Conservation (phyloP, 2,797 vertebrate species). For the Gadopsis bispinosus region DNA sequence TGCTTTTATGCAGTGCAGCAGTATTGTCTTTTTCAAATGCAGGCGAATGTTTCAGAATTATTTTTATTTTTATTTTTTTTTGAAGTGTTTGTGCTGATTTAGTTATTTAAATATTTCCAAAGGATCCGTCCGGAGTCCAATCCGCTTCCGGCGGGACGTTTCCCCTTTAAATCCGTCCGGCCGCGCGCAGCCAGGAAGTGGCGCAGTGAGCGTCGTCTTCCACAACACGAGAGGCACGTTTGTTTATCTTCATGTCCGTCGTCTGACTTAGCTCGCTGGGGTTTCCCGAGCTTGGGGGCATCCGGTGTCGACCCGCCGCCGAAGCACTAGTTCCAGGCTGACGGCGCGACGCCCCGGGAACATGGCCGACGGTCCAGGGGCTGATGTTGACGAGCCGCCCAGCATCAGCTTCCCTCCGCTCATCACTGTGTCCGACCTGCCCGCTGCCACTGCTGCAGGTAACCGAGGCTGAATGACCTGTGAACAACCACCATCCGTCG, state of each 20-base stretch:
- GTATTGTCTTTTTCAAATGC: neutral
- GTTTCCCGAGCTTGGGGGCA: neutral
- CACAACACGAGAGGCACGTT: slow-evolving; percentile 34
- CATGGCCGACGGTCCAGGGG: slow-evolving; percentile 79
- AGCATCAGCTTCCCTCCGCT: slow-evolving; percentile 71
- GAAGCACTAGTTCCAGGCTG: neutral
- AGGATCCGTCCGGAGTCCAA: too few relatives aligned
- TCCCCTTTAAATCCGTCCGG: slow-evolving; percentile 61
- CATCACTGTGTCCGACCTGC: slow-evolving; percentile 80
- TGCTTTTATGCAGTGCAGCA: neutral
- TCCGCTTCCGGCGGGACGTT: neutral
- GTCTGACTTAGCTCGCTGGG: neutral
- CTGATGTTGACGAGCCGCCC: slow-evolving; percentile 74
- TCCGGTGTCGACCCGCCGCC: neutral
- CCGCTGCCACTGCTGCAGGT: slow-evolving; percentile 79
- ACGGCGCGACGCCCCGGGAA: slow-evolving; percentile 27
- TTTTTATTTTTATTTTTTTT: too few relatives aligned
- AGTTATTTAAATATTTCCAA: too few relatives aligned
- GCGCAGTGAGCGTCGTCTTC: slow-evolving; percentile 35
- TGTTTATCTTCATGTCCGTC: slow-evolving; percentile 54
- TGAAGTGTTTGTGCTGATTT: neutral
- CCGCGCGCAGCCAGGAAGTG: slow-evolving; percentile 64
- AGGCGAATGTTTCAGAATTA: neutral
- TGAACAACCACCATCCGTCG: slow-evolving; percentile 7
- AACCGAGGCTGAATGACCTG: neutral